Evolutionary conservation across 2,888 invertebrate species (phyloP).

Genomic region (Augiades crinisus): DNA sequence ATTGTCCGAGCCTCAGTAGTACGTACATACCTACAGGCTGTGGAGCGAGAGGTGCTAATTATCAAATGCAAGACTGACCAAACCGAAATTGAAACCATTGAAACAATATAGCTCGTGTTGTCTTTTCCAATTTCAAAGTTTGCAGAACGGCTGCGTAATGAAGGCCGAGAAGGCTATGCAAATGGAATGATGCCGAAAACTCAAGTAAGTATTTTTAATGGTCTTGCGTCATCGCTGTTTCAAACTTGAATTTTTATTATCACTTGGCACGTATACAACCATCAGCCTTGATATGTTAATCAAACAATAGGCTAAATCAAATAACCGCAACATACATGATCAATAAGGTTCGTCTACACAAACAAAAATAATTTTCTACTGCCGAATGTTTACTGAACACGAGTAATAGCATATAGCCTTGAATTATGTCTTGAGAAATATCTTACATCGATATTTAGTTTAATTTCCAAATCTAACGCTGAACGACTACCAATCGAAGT

Average conservation of each 20-base stretch:
- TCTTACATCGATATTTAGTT: too few species aligned
- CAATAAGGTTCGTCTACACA: slow-evolving; percentile 66
- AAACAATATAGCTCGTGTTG: slow-evolving; percentile 77
- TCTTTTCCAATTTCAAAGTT: slow-evolving; percentile 78
- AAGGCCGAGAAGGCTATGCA: slow-evolving; percentile 76
- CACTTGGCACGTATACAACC: slow-evolving; percentile 76
- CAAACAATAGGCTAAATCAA: slow-evolving; percentile 79
- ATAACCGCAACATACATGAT: slow-evolving; percentile 65
- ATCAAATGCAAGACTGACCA: slow-evolving; percentile 76
- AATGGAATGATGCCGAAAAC: slow-evolving; percentile 78
- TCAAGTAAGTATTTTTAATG: slow-evolving; percentile 75
- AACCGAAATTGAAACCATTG: slow-evolving; percentile 77
- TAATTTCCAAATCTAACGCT: too few species aligned
- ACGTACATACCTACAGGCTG: slow-evolving; percentile 38
- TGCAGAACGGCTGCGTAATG: slow-evolving; percentile 78
- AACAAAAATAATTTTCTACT: slow-evolving; percentile 59
- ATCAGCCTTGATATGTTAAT: slow-evolving; percentile 78
- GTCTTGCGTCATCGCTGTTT: slow-evolving; percentile 78
- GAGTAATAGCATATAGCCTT: slow-evolving; percentile 19
- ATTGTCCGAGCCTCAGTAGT: slow-evolving; percentile 36
- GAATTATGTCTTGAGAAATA: not conserved
- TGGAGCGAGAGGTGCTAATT: slow-evolving; percentile 74
- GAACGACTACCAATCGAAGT: too few species aligned
- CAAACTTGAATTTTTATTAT: slow-evolving; percentile 82
- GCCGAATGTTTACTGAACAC: slow-evolving; percentile 31